Percentiles rank a stretch among this genome's conserved stretches.
These are phyloP conservation scores for Drosophila tristis DNA, from an alignment of 1,140 invertebrate species.

Conservation along the genomic window DNA sequence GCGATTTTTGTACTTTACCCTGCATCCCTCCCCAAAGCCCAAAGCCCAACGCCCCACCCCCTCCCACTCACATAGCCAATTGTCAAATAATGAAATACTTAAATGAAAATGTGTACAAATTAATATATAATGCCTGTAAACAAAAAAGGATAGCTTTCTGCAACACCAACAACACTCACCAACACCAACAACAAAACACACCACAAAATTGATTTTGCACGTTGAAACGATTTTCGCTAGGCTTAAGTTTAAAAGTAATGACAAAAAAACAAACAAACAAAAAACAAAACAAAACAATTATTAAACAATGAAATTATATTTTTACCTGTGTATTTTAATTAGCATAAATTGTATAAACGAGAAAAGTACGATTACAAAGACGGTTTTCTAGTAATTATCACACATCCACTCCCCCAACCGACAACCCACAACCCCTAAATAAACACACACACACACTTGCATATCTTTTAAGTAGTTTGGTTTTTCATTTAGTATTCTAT, in stretches of 20 bases:
- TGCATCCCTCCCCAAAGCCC: slow-evolving; percentile 20
- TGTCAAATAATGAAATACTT: slow-evolving; percentile 76
- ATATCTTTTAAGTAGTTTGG: slow-evolving; percentile 75
- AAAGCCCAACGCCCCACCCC: slow-evolving; percentile 10
- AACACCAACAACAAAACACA: slow-evolving; percentile 38
- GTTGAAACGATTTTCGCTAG: slow-evolving; percentile 69
- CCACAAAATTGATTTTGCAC: slow-evolving; percentile 65
- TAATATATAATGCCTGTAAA: slow-evolving; percentile 66
- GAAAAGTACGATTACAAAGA: slow-evolving; percentile 75
- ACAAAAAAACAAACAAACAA: slow-evolving; percentile 10
- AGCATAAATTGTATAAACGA: slow-evolving; percentile 76
- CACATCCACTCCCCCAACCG: slow-evolving; percentile 27
- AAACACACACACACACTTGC: slow-evolving; percentile 47
- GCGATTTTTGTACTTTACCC: slow-evolving; percentile 64
- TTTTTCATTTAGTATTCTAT: slow-evolving; percentile 76
- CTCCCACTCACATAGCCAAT: slow-evolving; percentile 74
- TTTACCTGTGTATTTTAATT: slow-evolving; percentile 82
- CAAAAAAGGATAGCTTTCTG: slow-evolving; percentile 66
- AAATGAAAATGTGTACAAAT: slow-evolving; percentile 79
- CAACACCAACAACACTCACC: slow-evolving; percentile 37
- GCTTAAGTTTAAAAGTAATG: slow-evolving; percentile 52
- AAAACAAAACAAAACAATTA: slow-evolving; percentile 61
- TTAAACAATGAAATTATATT: slow-evolving; percentile 81
- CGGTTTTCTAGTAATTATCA: slow-evolving; percentile 76
- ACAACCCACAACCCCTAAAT: background rate